Evolutionary conservation across 1,140 invertebrate species (phyloP).

Genomic region (Macrosteles quadrilineatus): DNA sequence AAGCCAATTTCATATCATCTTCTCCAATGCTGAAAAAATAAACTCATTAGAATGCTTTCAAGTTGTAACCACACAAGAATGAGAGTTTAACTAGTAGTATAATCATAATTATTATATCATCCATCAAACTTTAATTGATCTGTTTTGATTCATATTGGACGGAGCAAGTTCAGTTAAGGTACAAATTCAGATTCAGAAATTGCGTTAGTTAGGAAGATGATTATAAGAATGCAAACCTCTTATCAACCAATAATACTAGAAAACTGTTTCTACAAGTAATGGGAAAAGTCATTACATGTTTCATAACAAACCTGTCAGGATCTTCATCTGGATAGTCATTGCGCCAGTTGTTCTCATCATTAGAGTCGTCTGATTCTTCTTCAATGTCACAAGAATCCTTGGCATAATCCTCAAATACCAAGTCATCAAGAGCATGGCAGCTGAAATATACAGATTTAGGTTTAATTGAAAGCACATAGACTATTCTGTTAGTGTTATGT

Average conservation of each 20-base stretch:
- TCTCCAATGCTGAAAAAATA: slow-evolving; percentile 37
- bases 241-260: no score
- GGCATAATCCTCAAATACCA: slow-evolving; percentile 24
- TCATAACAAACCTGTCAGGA: slow-evolving; percentile 22
- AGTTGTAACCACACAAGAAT: neutral
- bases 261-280: no score
- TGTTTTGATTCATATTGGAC: neutral
- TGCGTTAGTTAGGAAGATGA: neutral
- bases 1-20: slow-evolving; percentile 36
- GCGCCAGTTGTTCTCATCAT: slow-evolving; percentile 48
- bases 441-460: slow-evolving; percentile 7
- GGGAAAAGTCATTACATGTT: no score
- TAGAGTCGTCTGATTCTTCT: slow-evolving; percentile 47
- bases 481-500: no score
- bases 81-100: neutral
- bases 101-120: neutral
- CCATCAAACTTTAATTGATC: neutral
- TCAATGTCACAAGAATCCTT: slow-evolving; percentile 20
- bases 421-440: slow-evolving; percentile 29
- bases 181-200: neutral
- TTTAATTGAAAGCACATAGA: no score
- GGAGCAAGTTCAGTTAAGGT: neutral
- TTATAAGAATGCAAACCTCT: neutral
- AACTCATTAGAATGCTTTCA: slow-evolving; percentile 13
- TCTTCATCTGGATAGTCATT: slow-evolving; percentile 49